A percentile compares a stretch with the other conserved stretches of the same genome.
Conservation (phyloP, 2,888 invertebrate genomes). For the Sericinus montela region DNA sequence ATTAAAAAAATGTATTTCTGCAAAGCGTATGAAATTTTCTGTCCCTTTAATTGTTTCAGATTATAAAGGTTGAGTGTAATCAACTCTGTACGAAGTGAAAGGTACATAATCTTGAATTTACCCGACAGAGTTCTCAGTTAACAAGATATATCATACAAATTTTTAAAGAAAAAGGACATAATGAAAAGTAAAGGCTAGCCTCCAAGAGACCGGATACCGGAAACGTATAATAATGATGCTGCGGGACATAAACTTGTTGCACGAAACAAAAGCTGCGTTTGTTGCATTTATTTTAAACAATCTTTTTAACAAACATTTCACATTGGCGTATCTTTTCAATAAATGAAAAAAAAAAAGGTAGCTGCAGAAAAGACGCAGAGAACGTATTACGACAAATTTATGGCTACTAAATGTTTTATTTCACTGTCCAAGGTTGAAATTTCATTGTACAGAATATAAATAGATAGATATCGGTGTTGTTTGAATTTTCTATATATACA, state of each 20-base stretch:
- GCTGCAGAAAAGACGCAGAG: slow-evolving; percentile 20
- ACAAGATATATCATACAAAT: background rate
- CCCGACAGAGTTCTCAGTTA: too few relatives aligned
- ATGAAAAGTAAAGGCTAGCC: slow-evolving; percentile 5
- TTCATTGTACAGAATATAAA: slow-evolving; percentile 23
- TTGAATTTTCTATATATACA: background rate
- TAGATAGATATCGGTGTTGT: background rate
- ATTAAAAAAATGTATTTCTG: too few relatives aligned
- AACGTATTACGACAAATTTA: slow-evolving; percentile 49
- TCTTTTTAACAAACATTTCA: too few relatives aligned
- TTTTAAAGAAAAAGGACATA: background rate
- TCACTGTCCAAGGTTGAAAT: slow-evolving; percentile 40
- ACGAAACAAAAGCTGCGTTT: slow-evolving; percentile 1
- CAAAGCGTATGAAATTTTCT: too few relatives aligned
- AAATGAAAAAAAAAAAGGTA: background rate
- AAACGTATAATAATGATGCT: slow-evolving; percentile 18
- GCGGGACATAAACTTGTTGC: slow-evolving; percentile 15
- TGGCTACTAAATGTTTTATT: slow-evolving; percentile 48
- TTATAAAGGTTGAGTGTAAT: too few relatives aligned
- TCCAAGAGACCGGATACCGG: slow-evolving; percentile 11
- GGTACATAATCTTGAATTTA: too few relatives aligned
- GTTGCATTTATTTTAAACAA: too few relatives aligned
- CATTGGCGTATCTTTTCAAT: background rate
- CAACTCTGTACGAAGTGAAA: too few relatives aligned
- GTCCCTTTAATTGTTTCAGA: too few relatives aligned